Percentiles rank a stretch among this genome's conserved stretches.
phyloP scores from a whole-genome alignment of 2,113 vertebrate species.

The Amphiprion percula region DNA sequence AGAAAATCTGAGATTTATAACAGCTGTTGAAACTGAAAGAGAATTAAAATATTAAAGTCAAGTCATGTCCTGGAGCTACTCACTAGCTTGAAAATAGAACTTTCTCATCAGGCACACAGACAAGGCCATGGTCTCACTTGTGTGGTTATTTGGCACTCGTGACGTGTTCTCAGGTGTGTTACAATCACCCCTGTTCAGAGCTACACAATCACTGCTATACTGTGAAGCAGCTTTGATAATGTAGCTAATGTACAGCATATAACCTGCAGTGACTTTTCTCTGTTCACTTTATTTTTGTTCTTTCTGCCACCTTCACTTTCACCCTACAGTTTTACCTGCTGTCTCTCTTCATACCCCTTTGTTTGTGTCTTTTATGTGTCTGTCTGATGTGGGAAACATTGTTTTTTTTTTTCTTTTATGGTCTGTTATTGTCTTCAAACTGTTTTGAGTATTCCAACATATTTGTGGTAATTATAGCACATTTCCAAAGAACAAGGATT shows the following conservation, averaged over 20 bases:
- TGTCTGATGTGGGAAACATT: conserved; percentile 20
- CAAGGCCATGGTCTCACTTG: conserved; percentile 5
- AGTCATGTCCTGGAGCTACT: not conserved
- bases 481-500: conserved; percentile 57
- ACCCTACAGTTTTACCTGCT: not conserved
- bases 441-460: conserved; percentile 33
- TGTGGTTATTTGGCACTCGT: conserved; percentile 2
- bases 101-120: not conserved
- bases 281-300: not conserved
- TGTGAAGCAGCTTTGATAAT: conserved; percentile 3
- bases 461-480: conserved; percentile 57
- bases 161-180: not conserved
- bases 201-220: not conserved
- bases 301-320: not conserved
- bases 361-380: conserved; percentile 15
- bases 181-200: not conserved
- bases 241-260: not conserved
- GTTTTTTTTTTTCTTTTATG: conserved; percentile 27
- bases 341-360: not conserved
- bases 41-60: not conserved
- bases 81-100: not conserved
- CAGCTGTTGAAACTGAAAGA: too few relatives aligned
- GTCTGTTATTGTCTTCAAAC: conserved; percentile 46
- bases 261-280: not conserved
- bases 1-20: too few relatives aligned